phyloP scores from a whole-genome alignment of 1,140 invertebrate species.

The Trichonephila clavipes region DNA sequence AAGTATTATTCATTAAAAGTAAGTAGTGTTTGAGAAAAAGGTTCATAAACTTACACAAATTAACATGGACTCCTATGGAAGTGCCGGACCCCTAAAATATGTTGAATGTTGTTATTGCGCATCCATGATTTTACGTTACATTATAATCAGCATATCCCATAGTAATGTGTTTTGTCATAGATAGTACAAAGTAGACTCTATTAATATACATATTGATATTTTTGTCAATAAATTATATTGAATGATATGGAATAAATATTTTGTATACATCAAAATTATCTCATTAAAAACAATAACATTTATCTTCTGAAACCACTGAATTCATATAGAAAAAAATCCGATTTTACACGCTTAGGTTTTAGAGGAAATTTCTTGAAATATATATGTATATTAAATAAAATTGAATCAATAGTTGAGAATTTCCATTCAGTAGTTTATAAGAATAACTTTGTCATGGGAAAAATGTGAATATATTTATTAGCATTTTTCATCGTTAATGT shows the following conservation, averaged over 20 bases:
- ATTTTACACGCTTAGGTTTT: not conserved
- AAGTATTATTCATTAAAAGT: too few relatives aligned
- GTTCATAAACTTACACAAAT: too few relatives aligned
- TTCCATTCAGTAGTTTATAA: not conserved
- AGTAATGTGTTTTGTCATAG: not conserved
- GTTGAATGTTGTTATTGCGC: not conserved
- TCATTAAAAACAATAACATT: not conserved
- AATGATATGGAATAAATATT: not conserved
- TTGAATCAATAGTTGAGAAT: not conserved
- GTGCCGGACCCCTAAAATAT: not conserved
- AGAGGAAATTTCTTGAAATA: not conserved
- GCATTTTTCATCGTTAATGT: not conserved
- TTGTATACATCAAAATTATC: not conserved
- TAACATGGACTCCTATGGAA: too few relatives aligned
- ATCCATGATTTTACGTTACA: not conserved
- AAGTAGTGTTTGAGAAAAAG: too few relatives aligned
- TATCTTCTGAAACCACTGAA: not conserved
- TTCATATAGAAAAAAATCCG: too few relatives aligned
- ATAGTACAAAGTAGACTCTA: not conserved
- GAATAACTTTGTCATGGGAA: not conserved
- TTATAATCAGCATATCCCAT: constrained; percentile 4
- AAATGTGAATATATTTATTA: not conserved
- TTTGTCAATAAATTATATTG: constrained; percentile 24
- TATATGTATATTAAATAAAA: not conserved
- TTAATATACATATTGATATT: constrained; percentile 3